phyloP scores from a whole-genome alignment of 1,140 invertebrate genomes.

The Euura lappo region DNA sequence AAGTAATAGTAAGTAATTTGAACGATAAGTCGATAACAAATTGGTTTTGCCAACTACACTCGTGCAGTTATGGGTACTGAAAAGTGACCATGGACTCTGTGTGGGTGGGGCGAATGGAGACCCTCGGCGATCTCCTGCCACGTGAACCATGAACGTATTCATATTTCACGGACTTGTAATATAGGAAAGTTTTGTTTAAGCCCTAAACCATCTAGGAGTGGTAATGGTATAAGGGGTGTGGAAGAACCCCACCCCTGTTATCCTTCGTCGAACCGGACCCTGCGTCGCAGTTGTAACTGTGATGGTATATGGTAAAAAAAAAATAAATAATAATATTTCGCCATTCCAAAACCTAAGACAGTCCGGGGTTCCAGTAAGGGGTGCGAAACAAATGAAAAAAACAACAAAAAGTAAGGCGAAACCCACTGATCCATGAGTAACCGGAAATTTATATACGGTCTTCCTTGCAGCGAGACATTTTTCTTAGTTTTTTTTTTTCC shows the following conservation, averaged over 20 bases:
- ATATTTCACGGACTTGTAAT: conserved; percentile 59
- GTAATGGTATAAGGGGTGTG: not conserved
- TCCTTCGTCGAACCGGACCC: conserved; percentile 40
- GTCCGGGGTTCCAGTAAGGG: not conserved
- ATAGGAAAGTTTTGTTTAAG: conserved; percentile 61
- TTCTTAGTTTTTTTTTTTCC: no score
- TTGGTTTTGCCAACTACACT: conserved; percentile 57
- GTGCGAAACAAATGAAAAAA: no score
- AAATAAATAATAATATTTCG: conserved; percentile 24
- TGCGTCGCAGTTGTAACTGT: conserved; percentile 20
- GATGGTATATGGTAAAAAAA: no score
- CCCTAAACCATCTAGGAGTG: conserved; percentile 45
- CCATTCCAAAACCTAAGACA: not conserved
- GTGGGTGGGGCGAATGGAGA: no score
- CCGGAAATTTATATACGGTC: no score
- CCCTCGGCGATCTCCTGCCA: not conserved
- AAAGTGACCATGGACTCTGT: conserved; percentile 46
- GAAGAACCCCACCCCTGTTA: conserved; percentile 13
- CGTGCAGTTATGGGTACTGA: conserved; percentile 42
- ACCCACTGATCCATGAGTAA: no score
- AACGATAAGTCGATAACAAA: conserved; percentile 63
- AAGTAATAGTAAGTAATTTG: conserved; percentile 61
- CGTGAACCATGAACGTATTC: conserved; percentile 40
- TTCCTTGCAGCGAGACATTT: no score
- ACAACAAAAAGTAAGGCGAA: no score